Percentiles rank a stretch among this genome's conserved stretches.
Evolutionary conservation across 2,113 vertebrate genomes (phyloP).

Genomic region (Rana temporaria): DNA sequence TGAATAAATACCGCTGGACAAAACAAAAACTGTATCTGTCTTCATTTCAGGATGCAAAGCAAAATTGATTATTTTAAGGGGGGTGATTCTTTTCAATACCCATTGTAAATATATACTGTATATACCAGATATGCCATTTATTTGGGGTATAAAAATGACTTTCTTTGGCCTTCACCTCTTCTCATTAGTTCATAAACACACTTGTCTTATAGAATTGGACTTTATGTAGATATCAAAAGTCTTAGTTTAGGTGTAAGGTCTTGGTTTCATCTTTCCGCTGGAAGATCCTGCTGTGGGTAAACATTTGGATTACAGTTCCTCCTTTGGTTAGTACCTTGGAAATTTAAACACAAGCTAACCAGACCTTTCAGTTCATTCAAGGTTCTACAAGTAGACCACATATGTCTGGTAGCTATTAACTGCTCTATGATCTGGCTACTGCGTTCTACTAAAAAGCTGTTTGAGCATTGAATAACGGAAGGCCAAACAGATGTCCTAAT

Average conservation of each 20-base stretch:
- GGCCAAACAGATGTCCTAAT: too few relatives aligned
- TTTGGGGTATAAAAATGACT: background rate
- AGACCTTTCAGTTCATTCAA: background rate
- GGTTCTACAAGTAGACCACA: background rate
- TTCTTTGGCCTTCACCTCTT: background rate
- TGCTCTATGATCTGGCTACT: background rate
- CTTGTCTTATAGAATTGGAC: too few relatives aligned
- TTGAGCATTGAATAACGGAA: too few relatives aligned
- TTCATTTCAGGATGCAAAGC: too few relatives aligned
- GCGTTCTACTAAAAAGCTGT: background rate
- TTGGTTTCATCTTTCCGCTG: background rate
- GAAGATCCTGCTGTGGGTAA: background rate
- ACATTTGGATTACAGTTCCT: background rate
- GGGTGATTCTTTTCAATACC: too few relatives aligned
- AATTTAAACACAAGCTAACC: background rate
- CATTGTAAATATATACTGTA: too few relatives aligned
- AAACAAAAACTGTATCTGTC: too few relatives aligned
- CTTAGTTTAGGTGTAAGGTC: background rate
- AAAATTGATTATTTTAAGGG: too few relatives aligned
- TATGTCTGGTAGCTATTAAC: background rate
- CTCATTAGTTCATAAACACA: background rate
- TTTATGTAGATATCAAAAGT: too few relatives aligned
- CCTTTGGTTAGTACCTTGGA: constrained; percentile 31
- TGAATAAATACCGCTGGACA: too few relatives aligned
- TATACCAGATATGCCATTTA: background rate